Percentiles rank a stretch among this genome's conserved stretches.
phyloP scores from a whole-genome alignment of 2,888 invertebrate genomes.

The Troides oblongomaculatus region DNA sequence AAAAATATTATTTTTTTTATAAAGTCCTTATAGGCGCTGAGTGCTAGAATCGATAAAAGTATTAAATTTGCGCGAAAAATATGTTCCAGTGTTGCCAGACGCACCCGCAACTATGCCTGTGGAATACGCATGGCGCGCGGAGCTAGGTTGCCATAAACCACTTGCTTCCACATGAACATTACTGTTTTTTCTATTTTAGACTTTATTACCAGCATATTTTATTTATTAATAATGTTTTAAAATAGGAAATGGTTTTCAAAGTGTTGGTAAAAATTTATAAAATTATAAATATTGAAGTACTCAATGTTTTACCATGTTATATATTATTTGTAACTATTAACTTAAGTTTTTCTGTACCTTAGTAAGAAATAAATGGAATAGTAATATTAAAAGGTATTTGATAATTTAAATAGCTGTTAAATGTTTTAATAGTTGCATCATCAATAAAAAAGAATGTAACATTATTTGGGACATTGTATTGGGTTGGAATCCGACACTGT shows the following conservation, averaged over 20 bases:
- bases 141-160: constrained; percentile 18
- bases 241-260: neutral
- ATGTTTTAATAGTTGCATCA: neutral
- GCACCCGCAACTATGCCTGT: constrained; percentile 59
- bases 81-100: constrained; percentile 65
- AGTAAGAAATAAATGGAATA: neutral
- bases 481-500: constrained; percentile 58
- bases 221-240: neutral
- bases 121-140: constrained; percentile 32
- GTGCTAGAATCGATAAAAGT: constrained; percentile 58
- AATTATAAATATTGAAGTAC: no score
- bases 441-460: neutral
- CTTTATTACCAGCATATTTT: constrained; percentile 10
- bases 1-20: constrained; percentile 65
- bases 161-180: constrained; percentile 16
- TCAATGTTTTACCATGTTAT: no score
- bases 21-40: constrained; percentile 72
- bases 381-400: neutral
- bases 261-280: neutral
- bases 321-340: no score
- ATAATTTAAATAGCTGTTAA: neutral
- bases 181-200: constrained; percentile 1
- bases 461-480: constrained; percentile 45
- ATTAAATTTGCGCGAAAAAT: constrained; percentile 59
- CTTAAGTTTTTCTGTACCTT: no score